Conservation (phyloP, 2,797 vertebrate species). For the Enteromius viviparus region DNA sequence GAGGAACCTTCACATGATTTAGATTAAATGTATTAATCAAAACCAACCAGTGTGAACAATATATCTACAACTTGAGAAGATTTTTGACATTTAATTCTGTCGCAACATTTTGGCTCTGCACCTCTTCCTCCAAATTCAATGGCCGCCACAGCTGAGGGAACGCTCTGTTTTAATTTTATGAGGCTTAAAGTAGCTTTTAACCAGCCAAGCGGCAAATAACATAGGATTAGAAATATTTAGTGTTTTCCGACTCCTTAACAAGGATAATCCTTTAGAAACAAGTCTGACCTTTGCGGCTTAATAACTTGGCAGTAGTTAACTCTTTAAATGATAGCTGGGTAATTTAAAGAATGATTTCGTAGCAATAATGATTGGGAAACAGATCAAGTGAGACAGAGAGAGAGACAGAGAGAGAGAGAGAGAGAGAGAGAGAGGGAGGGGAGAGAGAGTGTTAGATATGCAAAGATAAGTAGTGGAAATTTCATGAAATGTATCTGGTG, state of each 20-base stretch:
- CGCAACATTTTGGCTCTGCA: conserved; percentile 96
- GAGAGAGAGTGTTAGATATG: neutral
- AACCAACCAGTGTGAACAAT: conserved; percentile 98
- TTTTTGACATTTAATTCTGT: conserved; percentile 99
- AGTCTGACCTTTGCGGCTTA: conserved; percentile 79
- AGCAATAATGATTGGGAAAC: conserved; percentile 46
- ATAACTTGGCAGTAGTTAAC: conserved; percentile 56
- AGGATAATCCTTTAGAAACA: conserved; percentile 86
- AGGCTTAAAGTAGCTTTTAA: conserved; percentile 97
- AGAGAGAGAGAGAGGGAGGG: neutral
- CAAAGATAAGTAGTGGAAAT: conserved; percentile 12
- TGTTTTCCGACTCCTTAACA: conserved; percentile 96
- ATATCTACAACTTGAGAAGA: conserved; percentile 98
- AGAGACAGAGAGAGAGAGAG: neutral
- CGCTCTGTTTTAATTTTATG: conserved; percentile 97
- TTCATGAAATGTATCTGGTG: conserved; percentile 8
- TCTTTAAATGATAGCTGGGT: conserved; percentile 60
- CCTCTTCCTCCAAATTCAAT: conserved; percentile 87
- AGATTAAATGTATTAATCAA: conserved; percentile 99
- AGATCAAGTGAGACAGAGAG: conserved; percentile 18
- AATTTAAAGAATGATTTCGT: conserved; percentile 57
- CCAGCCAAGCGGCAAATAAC: conserved; percentile 98
- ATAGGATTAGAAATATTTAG: conserved; percentile 97
- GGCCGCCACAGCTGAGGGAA: conserved; percentile 89
- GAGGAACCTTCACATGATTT: conserved; percentile 97